Base-by-base conservation (phyloP, 2,888 invertebrate species). In the Tenthredo distinguenda region DNA sequence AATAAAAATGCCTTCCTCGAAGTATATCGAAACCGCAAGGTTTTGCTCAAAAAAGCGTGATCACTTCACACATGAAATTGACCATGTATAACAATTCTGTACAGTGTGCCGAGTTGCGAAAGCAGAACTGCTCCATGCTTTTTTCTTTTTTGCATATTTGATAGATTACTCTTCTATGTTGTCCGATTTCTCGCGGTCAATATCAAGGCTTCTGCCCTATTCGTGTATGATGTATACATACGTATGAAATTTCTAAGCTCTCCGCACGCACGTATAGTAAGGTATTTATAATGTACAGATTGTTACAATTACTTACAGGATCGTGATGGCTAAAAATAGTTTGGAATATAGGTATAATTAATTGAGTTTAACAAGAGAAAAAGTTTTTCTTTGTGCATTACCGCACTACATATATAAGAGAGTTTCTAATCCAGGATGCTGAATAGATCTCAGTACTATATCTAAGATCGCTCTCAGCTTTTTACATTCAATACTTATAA, bases 101-200 rank as follows among this genome's bases (percentile, higher is more conserved):
- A 21, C 15, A 31, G 55, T 37, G 0, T 77, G n/a, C 65, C 21
- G 65, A 83, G 55, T 83, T 83, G 43, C 31, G 83, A 83, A 83
- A 83, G 83, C 83, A 83, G 65, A 83, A 83, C 83, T 83, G 40
- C 58, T 37, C 40, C 26, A 1, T 31, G 21, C 26, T 12, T 62
- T 43, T 21, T 62, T n/a, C 43, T 58, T 37, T 55, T 43, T 34
- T 62, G 15, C 47, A 83, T 71, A 71, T 83, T 83, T 83, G 34
- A 83, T 83, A 26, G 37, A 68, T 71, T 47, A 47, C 26, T 81
- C 21, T 40, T 18, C 34, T 74, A 74, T 31, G 37, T 47, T 50
- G 71, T 68, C 83, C 65, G 68, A 83, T 68, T n/a, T 83, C 71
- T 83, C 68, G 71, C 83, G 83, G 68, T 83, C 83, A 83, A 65